These are phyloP conservation scores for Pao palembangensis DNA, from an alignment of 2,113 vertebrate genomes.

Conservation along the genomic window DNA sequence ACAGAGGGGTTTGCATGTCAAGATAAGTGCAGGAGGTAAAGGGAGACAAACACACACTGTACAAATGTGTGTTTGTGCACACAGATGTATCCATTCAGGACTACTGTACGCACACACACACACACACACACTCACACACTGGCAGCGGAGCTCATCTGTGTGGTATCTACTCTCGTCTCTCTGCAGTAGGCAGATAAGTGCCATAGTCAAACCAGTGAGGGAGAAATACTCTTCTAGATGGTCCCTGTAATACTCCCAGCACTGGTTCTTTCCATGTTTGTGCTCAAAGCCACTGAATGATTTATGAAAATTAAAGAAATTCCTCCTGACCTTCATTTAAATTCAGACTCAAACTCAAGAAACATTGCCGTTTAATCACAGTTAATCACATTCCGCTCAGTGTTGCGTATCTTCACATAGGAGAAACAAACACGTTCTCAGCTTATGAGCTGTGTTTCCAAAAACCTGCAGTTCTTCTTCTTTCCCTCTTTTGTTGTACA, in stretches of 20 bases:
- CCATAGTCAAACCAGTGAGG: conserved; percentile 65
- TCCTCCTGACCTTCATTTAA: conserved; percentile 4
- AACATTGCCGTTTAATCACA: not conserved
- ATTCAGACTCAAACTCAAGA: not conserved
- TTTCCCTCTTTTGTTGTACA: too few species aligned
- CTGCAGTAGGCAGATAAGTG: conserved; percentile 73
- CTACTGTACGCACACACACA: conserved; percentile 37
- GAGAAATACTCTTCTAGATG: conserved; percentile 60
- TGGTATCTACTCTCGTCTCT: conserved; percentile 64
- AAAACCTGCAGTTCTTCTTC: too few species aligned
- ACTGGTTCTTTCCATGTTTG: conserved; percentile 32
- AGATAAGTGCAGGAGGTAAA: conserved; percentile 70
- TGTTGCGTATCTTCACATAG: not conserved
- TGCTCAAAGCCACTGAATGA: conserved; percentile 25
- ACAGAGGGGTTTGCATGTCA: conserved; percentile 71
- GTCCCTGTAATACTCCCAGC: conserved; percentile 35
- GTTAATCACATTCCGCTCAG: not conserved
- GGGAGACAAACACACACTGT: conserved; percentile 54
- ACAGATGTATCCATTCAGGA: conserved; percentile 8
- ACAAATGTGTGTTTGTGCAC: conserved; percentile 10
- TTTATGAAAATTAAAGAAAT: conserved; percentile 20
- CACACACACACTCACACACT: conserved; percentile 44
- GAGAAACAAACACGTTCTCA: not conserved
- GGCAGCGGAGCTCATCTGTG: conserved; percentile 62
- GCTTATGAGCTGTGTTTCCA: too few species aligned